Evolutionary conservation across 2,888 invertebrate species (phyloP), one percentile per base, ranked within the genome.

Genomic region (Erebia aethiops): DNA sequence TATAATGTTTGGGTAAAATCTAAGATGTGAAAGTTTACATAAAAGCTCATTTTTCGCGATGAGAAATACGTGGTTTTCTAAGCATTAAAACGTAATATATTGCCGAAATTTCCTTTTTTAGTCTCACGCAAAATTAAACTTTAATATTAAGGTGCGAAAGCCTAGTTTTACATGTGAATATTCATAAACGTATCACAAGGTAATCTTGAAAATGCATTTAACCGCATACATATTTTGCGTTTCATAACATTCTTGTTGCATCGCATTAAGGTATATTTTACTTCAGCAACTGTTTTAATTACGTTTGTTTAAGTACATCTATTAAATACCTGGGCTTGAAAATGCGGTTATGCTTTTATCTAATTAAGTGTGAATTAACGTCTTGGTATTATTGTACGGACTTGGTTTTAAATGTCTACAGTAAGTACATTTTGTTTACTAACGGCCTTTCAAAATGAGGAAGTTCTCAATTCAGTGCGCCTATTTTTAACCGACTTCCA

Each of bases 341-440:
- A 69, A 69, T 69, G 63, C 57, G 63, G 56, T 69, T 69, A 58
- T 64, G 57, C 51, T 57, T 64, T 69, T 63, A 64, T 64, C 58
- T 58, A 52, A 69, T 69, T 69, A 69, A 57, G 57, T 63, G 56
- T 46, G 35, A 62, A 49, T 62, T 63, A n/a, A 54, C 43, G 43
- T n/a, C n/a, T 67, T 68, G 21, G 9, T 63, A 18, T 56, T 54
- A 65, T 54, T 65, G 16, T 41, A 11, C 14, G 35, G 18, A 43
- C 21, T 52, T 64, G 52, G 64, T 64, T 64, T 52, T 16, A 63
- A n/a, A 4, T 63, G 26, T 35, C 14, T 5, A 9, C 13, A 18
- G 18, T 41, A 41, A 18, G n/a, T 51, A 56, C 11, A 21, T 26
- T 18, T 13, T 54, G 16, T 18, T 1, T 18, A 26, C 2, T 26